Evolutionary conservation across 2,797 vertebrate species (phyloP).

Genomic region (Bradypodion ventrale): DNA sequence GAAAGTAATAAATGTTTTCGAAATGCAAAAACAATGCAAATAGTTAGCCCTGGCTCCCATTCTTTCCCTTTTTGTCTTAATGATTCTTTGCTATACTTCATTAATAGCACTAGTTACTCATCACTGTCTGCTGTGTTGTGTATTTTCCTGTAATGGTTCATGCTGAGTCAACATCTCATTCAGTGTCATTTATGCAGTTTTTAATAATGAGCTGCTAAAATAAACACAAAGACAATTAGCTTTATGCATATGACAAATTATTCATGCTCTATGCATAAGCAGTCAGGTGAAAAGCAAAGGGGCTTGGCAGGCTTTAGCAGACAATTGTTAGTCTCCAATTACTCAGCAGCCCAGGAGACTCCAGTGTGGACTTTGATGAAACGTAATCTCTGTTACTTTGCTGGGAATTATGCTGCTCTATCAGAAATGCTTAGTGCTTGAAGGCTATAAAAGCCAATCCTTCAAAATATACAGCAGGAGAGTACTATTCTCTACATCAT

Average conservation of each 20-base stretch:
- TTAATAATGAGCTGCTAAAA: conserved; percentile 42
- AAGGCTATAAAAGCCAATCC: not conserved
- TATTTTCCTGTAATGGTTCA: conserved; percentile 29
- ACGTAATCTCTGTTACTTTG: not conserved
- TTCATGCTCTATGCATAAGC: conserved; percentile 36
- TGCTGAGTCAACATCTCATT: conserved; percentile 54
- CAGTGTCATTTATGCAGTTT: conserved; percentile 57
- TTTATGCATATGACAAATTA: conserved; percentile 27
- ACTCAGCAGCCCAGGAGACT: not conserved
- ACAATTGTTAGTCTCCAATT: not conserved
- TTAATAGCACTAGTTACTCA: conserved; percentile 62
- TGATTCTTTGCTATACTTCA: conserved; percentile 54
- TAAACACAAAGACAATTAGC: conserved; percentile 35
- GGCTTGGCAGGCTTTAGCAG: conserved; percentile 25
- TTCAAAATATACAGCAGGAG: not conserved
- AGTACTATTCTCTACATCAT: not conserved
- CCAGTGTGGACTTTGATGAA: not conserved
- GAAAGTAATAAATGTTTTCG: conserved; percentile 8
- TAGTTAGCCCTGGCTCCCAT: not conserved
- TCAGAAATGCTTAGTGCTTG: not conserved
- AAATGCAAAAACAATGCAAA: conserved; percentile 27
- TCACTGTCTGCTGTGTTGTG: conserved; percentile 45
- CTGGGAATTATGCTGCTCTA: not conserved
- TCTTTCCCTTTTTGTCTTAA: conserved; percentile 39
- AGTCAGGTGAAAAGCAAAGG: conserved; percentile 28